phyloP scores from a whole-genome alignment of 2,888 invertebrate species.

The Deilephila porcellus region DNA sequence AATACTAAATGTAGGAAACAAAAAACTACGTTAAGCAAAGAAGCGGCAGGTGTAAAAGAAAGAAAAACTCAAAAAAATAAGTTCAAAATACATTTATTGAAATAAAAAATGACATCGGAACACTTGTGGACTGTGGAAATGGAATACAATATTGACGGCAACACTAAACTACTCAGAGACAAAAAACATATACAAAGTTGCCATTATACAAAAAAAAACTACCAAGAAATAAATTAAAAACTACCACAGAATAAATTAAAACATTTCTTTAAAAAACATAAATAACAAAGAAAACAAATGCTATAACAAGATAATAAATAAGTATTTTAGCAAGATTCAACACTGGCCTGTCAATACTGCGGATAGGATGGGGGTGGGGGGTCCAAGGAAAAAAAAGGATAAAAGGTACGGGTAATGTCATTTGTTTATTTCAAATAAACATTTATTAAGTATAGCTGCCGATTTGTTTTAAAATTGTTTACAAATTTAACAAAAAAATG shows the following conservation, averaged over 20 bases:
- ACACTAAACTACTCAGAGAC: constrained; percentile 73
- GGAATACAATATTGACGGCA: constrained; percentile 83
- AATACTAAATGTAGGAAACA: not conserved
- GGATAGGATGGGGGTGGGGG: constrained; percentile 47
- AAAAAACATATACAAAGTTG: constrained; percentile 63
- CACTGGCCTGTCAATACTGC: constrained; percentile 86
- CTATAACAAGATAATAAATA: constrained; percentile 81
- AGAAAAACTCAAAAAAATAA: constrained; percentile 59
- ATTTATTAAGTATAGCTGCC: constrained; percentile 80
- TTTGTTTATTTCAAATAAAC: constrained; percentile 81
- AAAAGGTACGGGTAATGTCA: constrained; percentile 63
- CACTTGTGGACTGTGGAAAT: constrained; percentile 70
- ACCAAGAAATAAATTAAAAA: constrained; percentile 42
- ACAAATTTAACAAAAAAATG: constrained; percentile 73
- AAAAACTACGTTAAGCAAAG: not conserved
- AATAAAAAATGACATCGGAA: constrained; percentile 83
- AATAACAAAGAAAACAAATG: constrained; percentile 78
- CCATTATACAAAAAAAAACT: constrained; percentile 66
- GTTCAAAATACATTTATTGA: constrained; percentile 81
- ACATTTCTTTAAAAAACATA: constrained; percentile 74
- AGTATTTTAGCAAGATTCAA: constrained; percentile 77
- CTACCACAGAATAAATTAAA: constrained; percentile 81
- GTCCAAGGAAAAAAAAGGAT: constrained; percentile 40
- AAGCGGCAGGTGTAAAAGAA: constrained; percentile 46
- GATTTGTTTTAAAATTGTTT: constrained; percentile 73